These are phyloP conservation scores for Stegastes partitus DNA, from an alignment of 2,113 vertebrate genomes.

Conservation along the genomic window DNA sequence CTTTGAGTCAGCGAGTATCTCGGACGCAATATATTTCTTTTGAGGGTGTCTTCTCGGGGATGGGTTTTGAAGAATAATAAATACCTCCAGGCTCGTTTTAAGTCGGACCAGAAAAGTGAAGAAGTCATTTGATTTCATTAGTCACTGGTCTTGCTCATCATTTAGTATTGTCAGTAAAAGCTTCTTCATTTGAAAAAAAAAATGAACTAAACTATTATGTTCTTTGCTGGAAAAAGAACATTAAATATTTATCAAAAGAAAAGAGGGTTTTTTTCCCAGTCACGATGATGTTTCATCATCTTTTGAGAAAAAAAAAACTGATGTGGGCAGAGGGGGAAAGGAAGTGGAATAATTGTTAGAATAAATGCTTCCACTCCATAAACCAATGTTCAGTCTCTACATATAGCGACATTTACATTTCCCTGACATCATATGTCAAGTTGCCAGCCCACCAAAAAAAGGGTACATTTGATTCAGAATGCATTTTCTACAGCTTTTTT, in stretches of 20 bases:
- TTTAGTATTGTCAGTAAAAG: background rate
- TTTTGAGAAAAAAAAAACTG: conserved; percentile 27
- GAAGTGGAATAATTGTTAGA: conserved; percentile 14
- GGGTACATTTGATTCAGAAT: background rate
- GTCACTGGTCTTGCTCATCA: conserved; percentile 30
- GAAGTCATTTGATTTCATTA: conserved; percentile 18
- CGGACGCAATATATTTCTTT: conserved; percentile 8
- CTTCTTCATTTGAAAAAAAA: conserved; percentile 11
- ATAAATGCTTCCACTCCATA: background rate
- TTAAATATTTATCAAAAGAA: conserved; percentile 17
- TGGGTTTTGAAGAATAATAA: conserved; percentile 1
- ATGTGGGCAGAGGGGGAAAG: conserved; percentile 2
- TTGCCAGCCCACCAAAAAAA: background rate
- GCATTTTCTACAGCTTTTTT: conserved; percentile 5
- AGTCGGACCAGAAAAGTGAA: conserved; percentile 12
- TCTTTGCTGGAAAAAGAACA: background rate
- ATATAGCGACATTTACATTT: conserved; percentile 4
- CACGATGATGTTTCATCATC: conserved; percentile 13
- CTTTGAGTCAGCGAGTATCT: conserved; percentile 16
- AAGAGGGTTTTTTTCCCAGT: background rate
- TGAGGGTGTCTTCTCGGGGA: background rate
- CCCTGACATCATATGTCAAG: background rate
- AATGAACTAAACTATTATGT: background rate
- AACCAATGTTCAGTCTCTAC: background rate
- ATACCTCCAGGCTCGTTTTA: background rate